A percentile compares a stretch with the other conserved stretches of the same genome.
Evolutionary conservation across 2,888 invertebrate species (phyloP).

Genomic region (Zhengitettix transpicula): DNA sequence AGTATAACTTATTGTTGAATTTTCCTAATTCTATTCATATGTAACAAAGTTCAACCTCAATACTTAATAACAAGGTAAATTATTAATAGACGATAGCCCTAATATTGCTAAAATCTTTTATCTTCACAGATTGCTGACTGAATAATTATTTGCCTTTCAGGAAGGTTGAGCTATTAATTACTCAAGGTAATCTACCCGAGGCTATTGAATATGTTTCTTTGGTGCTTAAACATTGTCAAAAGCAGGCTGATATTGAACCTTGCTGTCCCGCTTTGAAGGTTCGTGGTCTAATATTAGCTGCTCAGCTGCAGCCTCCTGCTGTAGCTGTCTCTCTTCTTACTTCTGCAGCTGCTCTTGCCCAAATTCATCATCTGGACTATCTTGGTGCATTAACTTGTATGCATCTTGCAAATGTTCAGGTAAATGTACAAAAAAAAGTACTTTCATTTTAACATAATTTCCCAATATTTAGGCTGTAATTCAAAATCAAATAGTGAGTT

Average conservation of each 20-base stretch:
- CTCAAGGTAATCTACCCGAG: slow-evolving; percentile 25
- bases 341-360: slow-evolving; percentile 57
- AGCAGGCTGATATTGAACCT: slow-evolving; percentile 33
- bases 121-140: neutral
- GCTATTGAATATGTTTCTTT: slow-evolving; percentile 30
- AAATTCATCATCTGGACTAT: slow-evolving; percentile 59
- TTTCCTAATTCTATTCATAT: too few relatives aligned
- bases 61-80: too few relatives aligned
- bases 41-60: too few relatives aligned
- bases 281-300: slow-evolving; percentile 49
- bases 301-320: slow-evolving; percentile 36
- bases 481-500: too few relatives aligned
- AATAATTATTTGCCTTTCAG: slow-evolving; percentile 14
- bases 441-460: neutral
- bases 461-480: too few relatives aligned
- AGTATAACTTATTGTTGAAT: too few relatives aligned
- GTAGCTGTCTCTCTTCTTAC: slow-evolving; percentile 33
- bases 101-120: too few relatives aligned
- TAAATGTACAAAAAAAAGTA: slow-evolving; percentile 15
- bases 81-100: too few relatives aligned
- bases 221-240: slow-evolving; percentile 34
- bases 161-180: slow-evolving; percentile 24
- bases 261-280: slow-evolving; percentile 33
- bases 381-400: slow-evolving; percentile 56
- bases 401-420: slow-evolving; percentile 60